Base-by-base conservation (phyloP, 2,113 vertebrate genomes). In the Pollachius pollachius region DNA sequence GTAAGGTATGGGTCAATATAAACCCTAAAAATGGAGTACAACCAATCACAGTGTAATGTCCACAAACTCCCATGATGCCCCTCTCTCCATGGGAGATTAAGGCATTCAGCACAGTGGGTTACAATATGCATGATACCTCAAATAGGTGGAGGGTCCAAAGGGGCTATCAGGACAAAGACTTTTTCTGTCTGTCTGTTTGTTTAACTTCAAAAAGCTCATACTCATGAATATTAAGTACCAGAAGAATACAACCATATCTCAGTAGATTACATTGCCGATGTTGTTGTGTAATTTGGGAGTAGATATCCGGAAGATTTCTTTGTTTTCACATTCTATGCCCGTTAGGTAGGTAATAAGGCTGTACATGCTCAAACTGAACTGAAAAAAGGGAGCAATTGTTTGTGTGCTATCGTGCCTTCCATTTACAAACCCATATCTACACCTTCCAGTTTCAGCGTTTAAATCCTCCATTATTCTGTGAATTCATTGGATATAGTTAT, bases 21-120 rank as follows among this genome's bases (percentile, higher is more conserved):
- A 81, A 62, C 59, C 79, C 70, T 34, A 65, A 68, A 67, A 71
- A 52, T 73, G 72, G 75, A 80, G 72, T 72, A 72, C 15, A 83
- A 79, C 88, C 87, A 88, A 84, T 91, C 89, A 91, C 90, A 92
- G 92, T 90, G 89, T 84, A 90, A 86, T 81, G 85, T 91, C 88
- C 86, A 84, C 80, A 85, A 85, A 79, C 84, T 90, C 90, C 86
- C 85, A 89, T 86, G 75, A 90, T 85, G 87, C 84, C 85, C 76
- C 78, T 82, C 82, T 89, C 87, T 91, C 87, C 85, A 86, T 74
- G 84, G 89, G 88, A 89, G 85, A 89, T 84, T 75, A 87, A 91
- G 90, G 89, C 87, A 86, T 85, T 86, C 84, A 89, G 81, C 88
- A 90, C 84, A 85, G 87, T 81, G 81, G 80, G 78, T 85, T 87